phyloP scores from a whole-genome alignment of 2,113 vertebrate genomes.

The Dromaius novaehollandiae region DNA sequence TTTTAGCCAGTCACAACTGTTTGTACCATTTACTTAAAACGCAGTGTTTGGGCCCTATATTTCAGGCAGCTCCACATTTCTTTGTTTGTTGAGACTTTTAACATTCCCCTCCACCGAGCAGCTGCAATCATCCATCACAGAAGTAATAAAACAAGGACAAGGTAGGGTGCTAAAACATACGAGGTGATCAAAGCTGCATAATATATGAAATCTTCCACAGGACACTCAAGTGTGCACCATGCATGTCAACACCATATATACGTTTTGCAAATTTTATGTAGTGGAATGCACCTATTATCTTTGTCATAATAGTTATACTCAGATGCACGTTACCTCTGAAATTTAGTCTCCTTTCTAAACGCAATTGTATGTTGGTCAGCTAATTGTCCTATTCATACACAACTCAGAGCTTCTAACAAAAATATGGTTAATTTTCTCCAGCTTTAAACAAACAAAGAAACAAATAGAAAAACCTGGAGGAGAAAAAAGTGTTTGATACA shows the following conservation, averaged over 20 bases:
- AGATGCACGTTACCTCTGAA: background rate
- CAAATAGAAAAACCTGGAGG: background rate
- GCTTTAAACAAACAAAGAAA: background rate
- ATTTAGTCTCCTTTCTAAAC: background rate
- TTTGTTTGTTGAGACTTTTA: background rate
- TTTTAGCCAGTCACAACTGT: background rate
- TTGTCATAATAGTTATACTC: background rate
- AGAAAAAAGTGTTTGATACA: background rate
- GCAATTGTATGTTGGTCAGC: background rate
- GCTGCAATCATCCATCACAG: background rate
- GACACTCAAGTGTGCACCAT: background rate
- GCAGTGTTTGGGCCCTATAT: background rate
- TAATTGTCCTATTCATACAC: background rate
- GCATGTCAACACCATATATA: background rate
- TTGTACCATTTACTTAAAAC: background rate
- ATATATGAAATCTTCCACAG: background rate
- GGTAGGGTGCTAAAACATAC: background rate
- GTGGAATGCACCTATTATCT: background rate
- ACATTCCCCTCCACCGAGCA: background rate
- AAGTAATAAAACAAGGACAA: constrained; percentile 4
- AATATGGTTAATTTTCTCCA: background rate
- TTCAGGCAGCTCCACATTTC: background rate
- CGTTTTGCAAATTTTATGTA: background rate
- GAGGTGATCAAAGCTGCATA: background rate
- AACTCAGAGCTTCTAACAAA: background rate